Percentiles rank a stretch among this genome's conserved stretches.
These are phyloP conservation scores for Plagiodera versicolora DNA, from an alignment of 2,888 invertebrate genomes.

Conservation along the genomic window DNA sequence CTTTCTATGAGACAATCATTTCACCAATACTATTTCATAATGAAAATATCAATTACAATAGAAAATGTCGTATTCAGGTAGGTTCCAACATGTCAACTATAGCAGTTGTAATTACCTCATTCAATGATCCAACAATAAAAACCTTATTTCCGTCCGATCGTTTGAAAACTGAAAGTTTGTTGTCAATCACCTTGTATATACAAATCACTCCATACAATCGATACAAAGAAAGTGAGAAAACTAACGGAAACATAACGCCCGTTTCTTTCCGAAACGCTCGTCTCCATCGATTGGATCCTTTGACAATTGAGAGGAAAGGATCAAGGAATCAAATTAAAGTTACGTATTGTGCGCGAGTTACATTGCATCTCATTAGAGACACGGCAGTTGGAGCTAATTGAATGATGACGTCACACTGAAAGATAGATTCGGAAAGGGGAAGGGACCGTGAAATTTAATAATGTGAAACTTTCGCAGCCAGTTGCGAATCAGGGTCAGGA, in stretches of 20 bases:
- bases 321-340: constrained; percentile 46
- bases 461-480: neutral
- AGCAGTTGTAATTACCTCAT: too few species aligned
- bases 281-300: constrained; percentile 31
- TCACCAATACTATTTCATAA: too few species aligned
- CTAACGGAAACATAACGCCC: constrained; percentile 11
- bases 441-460: neutral
- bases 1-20: too few species aligned
- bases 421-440: neutral
- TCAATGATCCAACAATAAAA: too few species aligned
- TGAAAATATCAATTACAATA: too few species aligned
- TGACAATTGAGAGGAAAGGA: constrained; percentile 24
- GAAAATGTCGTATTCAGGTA: too few species aligned
- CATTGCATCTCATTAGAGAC: constrained; percentile 48
- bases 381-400: constrained; percentile 45
- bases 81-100: too few species aligned
- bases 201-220: too few species aligned
- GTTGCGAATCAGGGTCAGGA: neutral
- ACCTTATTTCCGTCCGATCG: too few species aligned
- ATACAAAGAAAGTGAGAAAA: too few species aligned
- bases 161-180: too few species aligned
- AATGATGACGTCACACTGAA: constrained; percentile 45
- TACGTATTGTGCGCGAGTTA: constrained; percentile 43
- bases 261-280: constrained; percentile 12
- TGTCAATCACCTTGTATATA: too few species aligned